Evolutionary conservation across 2,888 invertebrate species (phyloP).

Genomic region (Tetramorium bicarinatum): DNA sequence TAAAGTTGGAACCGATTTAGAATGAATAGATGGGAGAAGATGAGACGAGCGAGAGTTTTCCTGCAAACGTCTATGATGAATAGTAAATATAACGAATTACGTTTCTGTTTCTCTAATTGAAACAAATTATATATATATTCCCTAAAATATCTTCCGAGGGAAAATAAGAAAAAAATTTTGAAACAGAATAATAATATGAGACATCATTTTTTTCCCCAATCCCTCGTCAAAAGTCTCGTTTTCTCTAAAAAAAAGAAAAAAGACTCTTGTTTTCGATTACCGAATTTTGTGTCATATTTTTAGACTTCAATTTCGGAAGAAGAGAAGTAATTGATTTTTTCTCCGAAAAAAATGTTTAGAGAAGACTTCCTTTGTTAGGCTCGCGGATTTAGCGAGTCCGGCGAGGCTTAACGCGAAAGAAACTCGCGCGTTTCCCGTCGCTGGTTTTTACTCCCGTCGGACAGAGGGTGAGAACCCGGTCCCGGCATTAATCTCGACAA

Average conservation of each 20-base stretch:
- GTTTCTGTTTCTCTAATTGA: background rate
- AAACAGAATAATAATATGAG: background rate
- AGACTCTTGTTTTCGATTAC: background rate
- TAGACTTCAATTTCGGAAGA: background rate
- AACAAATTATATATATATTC: background rate
- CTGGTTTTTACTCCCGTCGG: slow-evolving; percentile 7
- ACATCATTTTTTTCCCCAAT: background rate
- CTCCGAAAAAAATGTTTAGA: background rate
- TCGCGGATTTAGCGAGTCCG: background rate
- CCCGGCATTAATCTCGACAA: slow-evolving; percentile 8
- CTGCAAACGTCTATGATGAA: background rate
- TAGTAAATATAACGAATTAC: background rate
- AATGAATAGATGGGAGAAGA: background rate
- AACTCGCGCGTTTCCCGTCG: background rate
- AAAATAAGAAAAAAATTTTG: background rate
- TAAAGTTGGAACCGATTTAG: slow-evolving; percentile 24
- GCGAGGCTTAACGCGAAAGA: background rate
- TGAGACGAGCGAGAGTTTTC: background rate
- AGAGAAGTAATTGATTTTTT: background rate
- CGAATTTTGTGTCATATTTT: background rate
- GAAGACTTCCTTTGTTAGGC: background rate
- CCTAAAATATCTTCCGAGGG: background rate
- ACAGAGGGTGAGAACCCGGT: background rate
- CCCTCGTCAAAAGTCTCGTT: background rate
- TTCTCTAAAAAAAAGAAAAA: background rate